These are phyloP conservation scores for Huso huso DNA, from an alignment of 2,797 vertebrate species.

Conservation along the genomic window DNA sequence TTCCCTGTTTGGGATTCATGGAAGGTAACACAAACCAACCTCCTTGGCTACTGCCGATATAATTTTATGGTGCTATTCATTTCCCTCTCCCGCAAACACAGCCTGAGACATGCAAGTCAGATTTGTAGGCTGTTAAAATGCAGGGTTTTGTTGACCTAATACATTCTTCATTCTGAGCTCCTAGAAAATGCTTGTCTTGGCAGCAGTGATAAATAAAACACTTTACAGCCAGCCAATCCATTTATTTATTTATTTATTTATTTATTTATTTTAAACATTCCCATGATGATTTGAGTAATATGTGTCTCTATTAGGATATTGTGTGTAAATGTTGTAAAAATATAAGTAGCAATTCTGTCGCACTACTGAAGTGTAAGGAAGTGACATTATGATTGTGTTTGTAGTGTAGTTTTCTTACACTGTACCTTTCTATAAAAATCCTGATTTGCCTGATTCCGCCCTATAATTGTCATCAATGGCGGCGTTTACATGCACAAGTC, in stretches of 20 bases:
- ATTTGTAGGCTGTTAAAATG: slow-evolving; percentile 45
- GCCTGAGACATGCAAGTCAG: slow-evolving; percentile 26
- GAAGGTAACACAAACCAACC: slow-evolving; percentile 22
- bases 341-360: no score
- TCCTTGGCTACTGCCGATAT: slow-evolving; percentile 20
- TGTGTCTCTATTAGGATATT: slow-evolving; percentile 12
- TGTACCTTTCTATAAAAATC: no score
- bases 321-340: background rate
- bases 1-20: slow-evolving; percentile 6
- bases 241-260: slow-evolving; percentile 25
- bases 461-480: no score
- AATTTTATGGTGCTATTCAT: slow-evolving; percentile 28
- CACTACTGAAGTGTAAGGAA: no score
- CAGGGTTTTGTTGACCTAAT: slow-evolving; percentile 44
- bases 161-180: slow-evolving; percentile 50
- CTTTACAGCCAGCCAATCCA: slow-evolving; percentile 26
- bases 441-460: no score
- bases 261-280: slow-evolving; percentile 19
- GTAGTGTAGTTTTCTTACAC: no score
- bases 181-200: slow-evolving; percentile 58
- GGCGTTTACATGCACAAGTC: no score
- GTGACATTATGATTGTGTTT: no score
- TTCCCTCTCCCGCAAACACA: slow-evolving; percentile 16
- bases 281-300: background rate
- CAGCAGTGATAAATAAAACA: slow-evolving; percentile 31